These are phyloP conservation scores for Epirrita christyi DNA, from an alignment of 2,888 invertebrate genomes.

Conservation along the genomic window DNA sequence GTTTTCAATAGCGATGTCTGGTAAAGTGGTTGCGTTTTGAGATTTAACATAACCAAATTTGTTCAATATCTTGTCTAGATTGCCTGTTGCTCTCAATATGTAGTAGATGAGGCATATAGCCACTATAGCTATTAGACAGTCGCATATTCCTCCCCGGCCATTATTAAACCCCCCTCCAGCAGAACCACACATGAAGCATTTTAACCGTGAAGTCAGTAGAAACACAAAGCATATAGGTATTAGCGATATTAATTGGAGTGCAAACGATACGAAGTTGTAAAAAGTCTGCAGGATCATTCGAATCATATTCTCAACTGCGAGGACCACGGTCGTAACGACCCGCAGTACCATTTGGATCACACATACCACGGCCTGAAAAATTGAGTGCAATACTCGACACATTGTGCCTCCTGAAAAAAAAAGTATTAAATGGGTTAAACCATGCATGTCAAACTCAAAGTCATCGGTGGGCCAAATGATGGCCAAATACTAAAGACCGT, in stretches of 20 bases:
- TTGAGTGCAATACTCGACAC: slow-evolving; percentile 69
- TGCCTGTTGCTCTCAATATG: slow-evolving; percentile 66
- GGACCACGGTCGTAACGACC: slow-evolving; percentile 70
- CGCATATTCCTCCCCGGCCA: slow-evolving; percentile 64
- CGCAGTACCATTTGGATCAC: slow-evolving; percentile 70
- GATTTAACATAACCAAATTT: slow-evolving; percentile 67
- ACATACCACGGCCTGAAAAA: slow-evolving; percentile 64
- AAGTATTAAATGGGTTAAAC: neutral
- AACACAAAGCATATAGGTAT: slow-evolving; percentile 72
- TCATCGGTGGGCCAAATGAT: no score
- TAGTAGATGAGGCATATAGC: slow-evolving; percentile 63
- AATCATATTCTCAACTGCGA: slow-evolving; percentile 72
- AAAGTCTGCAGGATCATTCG: slow-evolving; percentile 69
- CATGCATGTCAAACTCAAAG: no score
- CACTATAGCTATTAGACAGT: slow-evolving; percentile 65
- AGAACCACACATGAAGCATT: slow-evolving; percentile 69
- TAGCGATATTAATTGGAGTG: slow-evolving; percentile 68
- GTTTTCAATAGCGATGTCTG: slow-evolving; percentile 60
- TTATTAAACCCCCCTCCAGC: slow-evolving; percentile 38
- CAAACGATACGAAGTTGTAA: slow-evolving; percentile 71
- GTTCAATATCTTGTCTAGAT: slow-evolving; percentile 68
- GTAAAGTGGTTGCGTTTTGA: slow-evolving; percentile 47
- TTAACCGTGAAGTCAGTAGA: slow-evolving; percentile 61
- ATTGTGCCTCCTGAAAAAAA: slow-evolving; percentile 55
- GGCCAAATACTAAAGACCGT: no score